Conservation (phyloP, 2,797 vertebrate species). For the Poeciliopsis turneri region DNA sequence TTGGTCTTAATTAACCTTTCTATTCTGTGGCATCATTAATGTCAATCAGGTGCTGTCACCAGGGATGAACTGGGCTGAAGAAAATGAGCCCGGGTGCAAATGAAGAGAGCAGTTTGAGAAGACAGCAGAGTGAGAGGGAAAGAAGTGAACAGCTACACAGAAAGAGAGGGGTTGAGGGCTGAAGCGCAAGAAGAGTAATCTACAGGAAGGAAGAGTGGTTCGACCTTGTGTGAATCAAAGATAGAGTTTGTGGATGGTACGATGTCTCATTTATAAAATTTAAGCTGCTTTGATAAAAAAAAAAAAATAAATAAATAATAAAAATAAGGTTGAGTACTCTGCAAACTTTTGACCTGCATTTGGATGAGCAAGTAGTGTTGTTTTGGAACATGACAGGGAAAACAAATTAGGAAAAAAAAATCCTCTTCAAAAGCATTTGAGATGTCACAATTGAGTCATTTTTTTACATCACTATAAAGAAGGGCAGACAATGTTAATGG, state of each 20-base stretch:
- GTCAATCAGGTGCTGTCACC: constrained; percentile 72
- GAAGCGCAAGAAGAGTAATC: constrained; percentile 36
- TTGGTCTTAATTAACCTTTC: constrained; percentile 83
- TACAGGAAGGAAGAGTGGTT: constrained; percentile 6
- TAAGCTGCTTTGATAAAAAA: background rate
- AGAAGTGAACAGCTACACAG: constrained; percentile 54
- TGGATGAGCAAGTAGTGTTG: constrained; percentile 39
- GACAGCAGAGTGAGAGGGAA: constrained; percentile 41
- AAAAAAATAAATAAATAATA: background rate
- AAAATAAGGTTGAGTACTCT: background rate
- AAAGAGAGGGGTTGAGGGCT: constrained; percentile 45
- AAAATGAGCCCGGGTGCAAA: constrained; percentile 56
- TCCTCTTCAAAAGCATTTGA: constrained; percentile 24
- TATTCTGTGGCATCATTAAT: constrained; percentile 71
- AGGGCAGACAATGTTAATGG: constrained; percentile 49
- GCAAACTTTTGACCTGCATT: constrained; percentile 28
- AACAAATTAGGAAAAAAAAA: constrained; percentile 39
- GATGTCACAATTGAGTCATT: constrained; percentile 40
- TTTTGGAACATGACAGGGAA: constrained; percentile 29
- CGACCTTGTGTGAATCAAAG: constrained; percentile 52
- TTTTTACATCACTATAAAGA: constrained; percentile 28
- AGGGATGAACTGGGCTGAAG: constrained; percentile 63
- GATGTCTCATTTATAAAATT: constrained; percentile 28
- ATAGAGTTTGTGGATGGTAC: constrained; percentile 32
- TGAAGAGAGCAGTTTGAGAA: constrained; percentile 49